These are phyloP conservation scores for Diadumene lineata DNA, from an alignment of 92 coral and sea anemone genomes.

Conservation along the genomic window DNA sequence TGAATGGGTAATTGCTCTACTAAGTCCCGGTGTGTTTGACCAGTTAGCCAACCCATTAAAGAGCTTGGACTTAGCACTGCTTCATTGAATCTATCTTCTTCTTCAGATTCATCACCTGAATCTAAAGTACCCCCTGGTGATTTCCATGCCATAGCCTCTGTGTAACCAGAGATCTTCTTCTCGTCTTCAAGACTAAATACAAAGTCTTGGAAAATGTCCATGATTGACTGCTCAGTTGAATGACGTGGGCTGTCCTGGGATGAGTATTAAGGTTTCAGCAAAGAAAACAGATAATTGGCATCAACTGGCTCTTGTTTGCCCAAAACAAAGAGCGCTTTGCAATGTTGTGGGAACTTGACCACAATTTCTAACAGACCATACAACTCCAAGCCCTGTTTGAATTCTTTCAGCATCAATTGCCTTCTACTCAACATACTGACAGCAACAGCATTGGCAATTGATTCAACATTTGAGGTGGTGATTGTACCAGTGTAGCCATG, in stretches of 20 bases:
- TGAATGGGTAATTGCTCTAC: no score
- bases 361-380: constrained; percentile 52
- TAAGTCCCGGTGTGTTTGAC: constrained; percentile 52
- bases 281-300: constrained; percentile 69
- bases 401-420: constrained; percentile 48
- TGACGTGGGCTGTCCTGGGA: constrained; percentile 46
- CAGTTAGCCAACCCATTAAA: constrained; percentile 52
- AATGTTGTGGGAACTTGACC: constrained; percentile 38
- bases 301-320: constrained; percentile 29
- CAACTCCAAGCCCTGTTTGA: constrained; percentile 55
- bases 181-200: constrained; percentile 64
- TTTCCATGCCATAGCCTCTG: neutral
- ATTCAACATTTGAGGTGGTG: constrained; percentile 37
- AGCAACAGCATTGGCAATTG: constrained; percentile 55
- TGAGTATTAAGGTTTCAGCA: constrained; percentile 54
- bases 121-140: neutral
- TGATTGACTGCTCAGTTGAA: constrained; percentile 42
- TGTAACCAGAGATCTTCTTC: constrained; percentile 3
- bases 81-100: constrained; percentile 10
- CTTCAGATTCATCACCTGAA: neutral
- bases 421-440: constrained; percentile 63
- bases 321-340: constrained; percentile 51
- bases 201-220: constrained; percentile 66
- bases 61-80: constrained; percentile 47
- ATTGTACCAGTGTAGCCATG: constrained; percentile 59